Evolutionary conservation across 2,113 vertebrate genomes (phyloP).

Genomic region (Hiodon alosoides): DNA sequence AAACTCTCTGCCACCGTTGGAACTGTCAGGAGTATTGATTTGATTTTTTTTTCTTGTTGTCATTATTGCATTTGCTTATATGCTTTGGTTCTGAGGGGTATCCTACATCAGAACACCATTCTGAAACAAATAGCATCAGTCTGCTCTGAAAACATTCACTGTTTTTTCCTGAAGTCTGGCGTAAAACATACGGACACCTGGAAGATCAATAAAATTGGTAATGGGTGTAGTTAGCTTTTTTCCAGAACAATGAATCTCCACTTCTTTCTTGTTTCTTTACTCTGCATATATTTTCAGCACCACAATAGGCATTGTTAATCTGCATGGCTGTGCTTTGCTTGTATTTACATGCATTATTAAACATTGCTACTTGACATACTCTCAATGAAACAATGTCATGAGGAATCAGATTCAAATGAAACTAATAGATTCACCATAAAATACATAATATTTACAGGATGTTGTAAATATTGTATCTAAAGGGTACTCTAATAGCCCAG

Average conservation of each 20-base stretch:
- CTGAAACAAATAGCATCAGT: conserved; percentile 37
- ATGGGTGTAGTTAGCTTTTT: conserved; percentile 34
- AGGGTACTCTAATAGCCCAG: too few relatives aligned
- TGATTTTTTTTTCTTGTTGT: conserved; percentile 18
- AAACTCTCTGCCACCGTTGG: conserved; percentile 10
- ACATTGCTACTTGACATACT: too few relatives aligned
- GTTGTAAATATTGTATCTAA: background rate
- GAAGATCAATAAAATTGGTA: conserved; percentile 43
- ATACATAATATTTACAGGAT: background rate
- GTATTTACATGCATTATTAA: background rate
- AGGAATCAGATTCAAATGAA: too few relatives aligned
- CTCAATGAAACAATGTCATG: too few relatives aligned
- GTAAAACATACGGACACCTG: conserved; percentile 8
- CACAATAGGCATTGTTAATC: background rate
- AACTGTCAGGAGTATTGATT: conserved; percentile 17
- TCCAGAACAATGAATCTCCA: too few relatives aligned
- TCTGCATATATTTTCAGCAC: too few relatives aligned
- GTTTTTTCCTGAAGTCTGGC: conserved; percentile 12
- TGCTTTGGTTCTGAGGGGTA: conserved; percentile 26
- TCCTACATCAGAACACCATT: conserved; percentile 34
- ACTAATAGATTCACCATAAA: too few relatives aligned
- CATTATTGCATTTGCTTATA: conserved; percentile 24
- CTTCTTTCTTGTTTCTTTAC: too few relatives aligned
- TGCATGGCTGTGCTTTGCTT: background rate
- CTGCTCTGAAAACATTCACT: conserved; percentile 11